Evolutionary conservation across 2,113 vertebrate genomes (phyloP), one percentile per base, ranked within the genome.

Genomic region (Toxotes jaculatrix): DNA sequence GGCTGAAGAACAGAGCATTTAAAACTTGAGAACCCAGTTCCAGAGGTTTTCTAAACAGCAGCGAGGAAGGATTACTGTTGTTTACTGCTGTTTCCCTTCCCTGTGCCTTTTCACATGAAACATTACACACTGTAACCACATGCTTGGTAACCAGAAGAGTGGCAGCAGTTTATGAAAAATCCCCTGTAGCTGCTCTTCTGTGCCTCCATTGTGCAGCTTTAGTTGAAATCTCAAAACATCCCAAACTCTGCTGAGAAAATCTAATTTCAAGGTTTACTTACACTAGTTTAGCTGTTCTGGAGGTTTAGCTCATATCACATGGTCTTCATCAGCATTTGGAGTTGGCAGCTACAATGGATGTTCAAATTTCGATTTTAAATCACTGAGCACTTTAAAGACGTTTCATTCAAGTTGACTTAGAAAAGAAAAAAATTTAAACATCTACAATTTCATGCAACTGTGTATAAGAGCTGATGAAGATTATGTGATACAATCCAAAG

Each of bases 21-120:
- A 49, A 74, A 62, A 57, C 38, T 34, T 74, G 19, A 60, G 31
- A 64, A 17, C 0, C 47, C 47, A 65, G 43, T 72, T 86, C 7
- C 3, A 84, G 75, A 55, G 4, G 40, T 70, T 70, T 76, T 55
- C 47, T 81, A 6, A 79, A 60, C 6, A 67, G 36, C 74, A 59
- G 40, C 0, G 14, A 59, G 23, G 80, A 57, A 12, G 34, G 21
- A 21, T 40, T 40, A 53, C n/a, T 43, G 43, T 76, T 62, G 31
- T 32, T 55, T 49, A 11, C 40, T 70, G 31, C 17, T 49, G 7
- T 40, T 57, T 64, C 31, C 21, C 6, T 40, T n/a, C n/a, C n/a
- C n/a, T n/a, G n/a, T n/a, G n/a, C n/a, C n/a, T n/a, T n/a, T n/a
- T n/a, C n/a, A n/a, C n/a, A n/a, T n/a, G n/a, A n/a, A n/a, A n/a